Evolutionary conservation across 2,888 invertebrate species (phyloP), one percentile per base, ranked within the genome.

Genomic region (Balanococcus diminutus): DNA sequence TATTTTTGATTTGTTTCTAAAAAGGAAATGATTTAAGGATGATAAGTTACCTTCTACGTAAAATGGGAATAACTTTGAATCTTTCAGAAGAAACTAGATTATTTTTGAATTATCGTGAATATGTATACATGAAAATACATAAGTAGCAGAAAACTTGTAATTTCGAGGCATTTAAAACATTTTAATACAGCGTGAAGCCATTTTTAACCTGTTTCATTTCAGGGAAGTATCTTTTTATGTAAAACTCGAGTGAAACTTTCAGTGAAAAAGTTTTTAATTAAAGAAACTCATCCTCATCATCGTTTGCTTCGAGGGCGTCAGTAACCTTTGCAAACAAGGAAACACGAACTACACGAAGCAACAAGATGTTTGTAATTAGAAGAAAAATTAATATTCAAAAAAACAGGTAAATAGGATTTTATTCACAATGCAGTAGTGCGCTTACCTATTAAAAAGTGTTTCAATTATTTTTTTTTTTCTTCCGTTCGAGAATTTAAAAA

Each of bases 281-380:
- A 67, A 67, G 61, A 67, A 67, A 67, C 61, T 67, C 61, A 67
- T 67, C 61, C 28, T 67, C 28, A 25, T 67, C 61, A 67, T 67
- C 61, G 61, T 67, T 67, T 67, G 61, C 75, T 75, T 32, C 32
- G 32, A 75, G 75, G 75, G 75, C 32, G 75, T 32, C 75, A 75
- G 75, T 36, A 75, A 75, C 75, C 75, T 32, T 75, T 75, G 25
- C 32, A 32, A 75, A 75, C 75, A 75, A 75, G 75, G 75, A 75
- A 75, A 28, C 28, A 67, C 61, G 56, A 67, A 14, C 28, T 67
- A 25, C 56, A 56, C 51, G 51, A 19, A 67, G 61, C 61, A 67
- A 67, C 61, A 67, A 67, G 61, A 67, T 67, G 61, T 67, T 67
- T n/a, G 61, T 67, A 67, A 67, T 67, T 67, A 67, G 28, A 67